Evolutionary conservation across 2,113 vertebrate genomes (phyloP), one percentile per base, ranked within the genome.

Genomic region (Carettochelys insculpta): DNA sequence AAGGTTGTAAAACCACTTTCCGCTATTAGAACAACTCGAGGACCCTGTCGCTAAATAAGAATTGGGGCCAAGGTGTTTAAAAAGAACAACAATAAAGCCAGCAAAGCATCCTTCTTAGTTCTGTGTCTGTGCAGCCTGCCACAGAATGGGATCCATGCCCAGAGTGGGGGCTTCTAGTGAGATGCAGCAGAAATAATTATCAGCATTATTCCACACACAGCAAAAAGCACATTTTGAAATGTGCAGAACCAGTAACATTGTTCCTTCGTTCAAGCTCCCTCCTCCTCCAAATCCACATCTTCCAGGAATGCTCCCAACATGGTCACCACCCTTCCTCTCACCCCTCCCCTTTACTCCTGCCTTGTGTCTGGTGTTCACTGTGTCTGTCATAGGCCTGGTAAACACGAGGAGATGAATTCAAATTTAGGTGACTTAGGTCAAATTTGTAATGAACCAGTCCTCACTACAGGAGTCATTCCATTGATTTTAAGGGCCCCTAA

Each of bases 51-150:
- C 8, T 2, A 27, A 76, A 52, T 3, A 10, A 53, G 27, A 17
- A 52, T 78, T 0, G 1, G 16, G 51, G 25, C 22, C 29, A 45
- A 6, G 0, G 0, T 47, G 6, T 77, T 79, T 75, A 53, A 68
- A 88, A 54, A 50, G 22, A 43, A 54, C 81, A 83, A 5, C 73
- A 87, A 68, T 47, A 84, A 78, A 6, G 17, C 45, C 56, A 76
- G 76, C 73, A 82, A 89, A 86, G 47, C 52, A 79, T 29, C 3
- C 29, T n/a, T 11, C 10, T 77, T 73, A 0, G 0, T 77, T 77
- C 48, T 38, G n/a, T 68, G 17, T 22, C 22, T 4, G 61, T 38
- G 34, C n/a, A 68, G 61, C 61, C 20, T n/a, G 34, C 10, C 34
- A 8, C 61, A 68, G 34, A 68, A 68, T 68, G 34, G 9, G n/a